Conservation (phyloP, 2,113 vertebrate genomes). For the Callaeas wilsoni region DNA sequence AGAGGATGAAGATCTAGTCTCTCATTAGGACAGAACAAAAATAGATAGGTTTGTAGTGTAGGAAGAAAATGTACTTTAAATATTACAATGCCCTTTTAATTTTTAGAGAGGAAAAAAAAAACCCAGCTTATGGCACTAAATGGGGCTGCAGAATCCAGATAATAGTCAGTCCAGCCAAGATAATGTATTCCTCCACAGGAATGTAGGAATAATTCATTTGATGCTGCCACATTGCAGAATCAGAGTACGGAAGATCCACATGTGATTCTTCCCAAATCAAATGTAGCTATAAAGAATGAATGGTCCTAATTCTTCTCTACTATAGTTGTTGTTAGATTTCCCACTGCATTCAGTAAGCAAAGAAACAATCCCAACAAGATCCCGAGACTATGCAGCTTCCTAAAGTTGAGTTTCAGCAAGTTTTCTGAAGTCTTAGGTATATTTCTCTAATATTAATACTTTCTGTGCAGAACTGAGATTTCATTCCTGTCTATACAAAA, state of each 20-base stretch:
- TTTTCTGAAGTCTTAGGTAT: slow-evolving; percentile 9
- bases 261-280: background rate
- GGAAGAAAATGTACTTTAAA: slow-evolving; percentile 16
- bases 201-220: background rate
- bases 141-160: background rate
- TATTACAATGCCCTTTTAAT: slow-evolving; percentile 4
- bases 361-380: background rate
- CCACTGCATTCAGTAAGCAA: background rate
- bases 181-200: background rate
- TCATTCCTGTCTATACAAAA: slow-evolving; percentile 33
- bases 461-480: slow-evolving; percentile 33
- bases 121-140: background rate
- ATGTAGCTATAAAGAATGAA: background rate
- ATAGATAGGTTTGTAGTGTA: background rate
- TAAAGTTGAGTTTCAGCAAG: slow-evolving; percentile 11
- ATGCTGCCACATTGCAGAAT: background rate
- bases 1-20: background rate
- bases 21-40: background rate
- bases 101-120: background rate
- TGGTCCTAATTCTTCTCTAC: background rate
- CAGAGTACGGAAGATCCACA: background rate
- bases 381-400: slow-evolving; percentile 14
- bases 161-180: background rate
- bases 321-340: background rate
- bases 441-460: slow-evolving; percentile 10